Evolutionary conservation across 1,140 invertebrate species (phyloP), one percentile per base, ranked within the genome.

Genomic region (Psilanteris sp.): DNA sequence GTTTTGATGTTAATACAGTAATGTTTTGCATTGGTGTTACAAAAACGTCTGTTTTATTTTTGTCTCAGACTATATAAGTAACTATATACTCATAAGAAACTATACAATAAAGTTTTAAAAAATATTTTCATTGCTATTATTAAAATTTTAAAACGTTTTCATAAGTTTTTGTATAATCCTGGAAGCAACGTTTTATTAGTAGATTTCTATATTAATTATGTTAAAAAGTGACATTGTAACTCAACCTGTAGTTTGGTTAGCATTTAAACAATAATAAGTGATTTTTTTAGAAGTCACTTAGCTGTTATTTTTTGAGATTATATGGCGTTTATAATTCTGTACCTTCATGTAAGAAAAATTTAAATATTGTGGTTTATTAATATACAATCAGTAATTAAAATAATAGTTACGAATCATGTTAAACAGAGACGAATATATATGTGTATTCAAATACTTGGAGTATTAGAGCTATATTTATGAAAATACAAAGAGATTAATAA

Each of bases 401-500:
- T 6, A 20, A 20, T 20, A 20, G 18, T 3, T 6, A 20, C 6
- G 18, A 20, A 20, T n/a, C n/a, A n/a, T n/a, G 18, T 20, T 2
- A 3, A 20, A 3, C 6, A 6, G 15, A 29, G 37, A 27, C 26
- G 1, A 8, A 36, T 3, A 41, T 24, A 41, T 24, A 41, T 1
- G n/a, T 41, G 16, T 41, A 41, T 41, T 41, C 18, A 41, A 18
- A 41, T n/a, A 41, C 22, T 41, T 24, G 3, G 22, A 41, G 37
- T 41, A 41, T 41, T 41, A 41, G 18, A 41, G 18, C 7, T 41
- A 24, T 41, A 24, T 41, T 41, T 41, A 22, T 41, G 7, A 41
- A 41, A 9, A 10, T 22, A 13, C 29, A 2, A 2, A 10, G 26
- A 15, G 10, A 32, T 27, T 52, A 10, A n/a, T 9, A 55, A 73